Percentiles rank a stretch among this genome's conserved stretches.
phyloP scores from a whole-genome alignment of 2,113 vertebrate species.

The Ceratotherium simum region DNA sequence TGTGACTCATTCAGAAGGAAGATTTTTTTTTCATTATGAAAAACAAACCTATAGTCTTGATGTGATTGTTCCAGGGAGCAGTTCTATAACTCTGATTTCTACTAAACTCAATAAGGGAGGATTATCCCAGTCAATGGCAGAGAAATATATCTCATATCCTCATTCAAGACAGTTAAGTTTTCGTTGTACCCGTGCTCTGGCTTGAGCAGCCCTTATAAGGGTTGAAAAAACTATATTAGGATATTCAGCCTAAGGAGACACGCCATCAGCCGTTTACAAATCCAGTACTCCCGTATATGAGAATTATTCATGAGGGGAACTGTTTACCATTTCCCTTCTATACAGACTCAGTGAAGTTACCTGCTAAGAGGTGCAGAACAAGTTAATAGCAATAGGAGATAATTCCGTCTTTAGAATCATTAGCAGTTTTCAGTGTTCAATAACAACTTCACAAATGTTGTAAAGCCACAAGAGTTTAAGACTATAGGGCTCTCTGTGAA shows the following conservation, averaged over 20 bases:
- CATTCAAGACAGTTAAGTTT: not conserved
- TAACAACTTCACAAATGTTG: not conserved
- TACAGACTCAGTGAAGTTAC: not conserved
- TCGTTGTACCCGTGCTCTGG: not conserved
- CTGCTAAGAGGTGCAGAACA: not conserved
- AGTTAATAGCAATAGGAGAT: not conserved
- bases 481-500: not conserved
- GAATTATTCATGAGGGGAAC: not conserved
- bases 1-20: slow-evolving; percentile 8
- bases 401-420: not conserved
- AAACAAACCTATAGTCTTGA: not conserved
- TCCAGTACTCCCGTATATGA: not conserved
- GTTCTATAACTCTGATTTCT: not conserved
- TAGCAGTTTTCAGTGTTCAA: not conserved
- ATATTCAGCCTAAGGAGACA: not conserved
- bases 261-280: not conserved
- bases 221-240: not conserved
- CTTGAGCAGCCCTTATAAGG: not conserved
- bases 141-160: not conserved
- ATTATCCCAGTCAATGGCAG: not conserved
- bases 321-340: not conserved
- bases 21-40: not conserved
- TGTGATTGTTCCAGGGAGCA: not conserved
- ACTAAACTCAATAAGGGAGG: not conserved
- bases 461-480: not conserved